Base-by-base conservation (phyloP, 2,888 invertebrate genomes). In the Lottia scabra region DNA sequence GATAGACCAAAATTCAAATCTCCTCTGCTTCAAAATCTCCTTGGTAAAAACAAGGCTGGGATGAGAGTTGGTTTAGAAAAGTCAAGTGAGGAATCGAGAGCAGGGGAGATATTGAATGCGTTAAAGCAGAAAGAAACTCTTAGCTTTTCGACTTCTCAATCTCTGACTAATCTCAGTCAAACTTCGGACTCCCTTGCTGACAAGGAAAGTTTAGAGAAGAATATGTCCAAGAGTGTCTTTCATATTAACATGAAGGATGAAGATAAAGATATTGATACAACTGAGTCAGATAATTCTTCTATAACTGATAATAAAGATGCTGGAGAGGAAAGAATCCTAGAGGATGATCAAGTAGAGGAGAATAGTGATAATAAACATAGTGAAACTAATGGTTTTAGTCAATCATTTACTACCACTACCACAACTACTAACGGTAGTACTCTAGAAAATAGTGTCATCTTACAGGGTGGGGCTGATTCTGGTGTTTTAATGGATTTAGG, bases 1-100 rank as follows among this genome's bases (percentile, higher is more conserved):
- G 81, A 79, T 27, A 77, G 80, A 26, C 83, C 85, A 23, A 84
- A 85, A 75, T 87, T 87, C 74, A 87, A 87, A 69, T 87, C 87
- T 27, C 85, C 87, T 23, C 76, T 87, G 26, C 75, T 87, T 68
- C 87, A 87, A 75, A 86, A 82, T 76, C 78, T 87, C 27, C 80
- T 87, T 75, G 85, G 84, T 69, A 85, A 85, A 78, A 81, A 78
- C 46, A 85, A 85, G 75, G 74, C 80, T 23, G 81, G 81, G 63
- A 75, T 78, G 23, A 74, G 83, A 23, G 74, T 74, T 63, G 76
- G 78, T 68, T 44, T 77, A 38, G 78, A 78, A 26, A 73, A 75
- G 69, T 26, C 72, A 19, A 73, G 75, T n/a, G 68, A 72, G 38
- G 71, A 73, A 45, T 73, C 56, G 10, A 56, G 23, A 56, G 56